Conservation (phyloP, 2,888 invertebrate genomes). For the Drosophila demipolita region DNA sequence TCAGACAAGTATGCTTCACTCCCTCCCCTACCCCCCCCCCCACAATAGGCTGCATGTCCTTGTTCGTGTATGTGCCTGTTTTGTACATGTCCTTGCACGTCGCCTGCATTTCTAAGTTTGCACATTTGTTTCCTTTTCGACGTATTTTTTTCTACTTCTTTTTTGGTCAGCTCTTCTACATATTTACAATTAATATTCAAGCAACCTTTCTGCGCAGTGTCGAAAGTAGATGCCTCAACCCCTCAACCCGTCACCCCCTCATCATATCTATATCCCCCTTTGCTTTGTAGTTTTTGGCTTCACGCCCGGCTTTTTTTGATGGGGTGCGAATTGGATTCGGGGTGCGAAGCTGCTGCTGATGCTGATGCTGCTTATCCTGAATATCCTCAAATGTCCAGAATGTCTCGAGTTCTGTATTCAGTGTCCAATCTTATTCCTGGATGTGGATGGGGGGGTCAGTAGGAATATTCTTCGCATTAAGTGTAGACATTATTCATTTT, state of each 20-base stretch:
- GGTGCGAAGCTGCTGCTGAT: constrained; percentile 50
- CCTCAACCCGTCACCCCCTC: neutral
- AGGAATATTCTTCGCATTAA: constrained; percentile 73
- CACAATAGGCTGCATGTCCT: constrained; percentile 20
- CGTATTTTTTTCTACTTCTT: constrained; percentile 7
- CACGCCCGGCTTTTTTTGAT: constrained; percentile 76
- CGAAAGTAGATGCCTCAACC: constrained; percentile 43
- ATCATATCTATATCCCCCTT: neutral
- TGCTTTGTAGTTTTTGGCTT: constrained; percentile 54
- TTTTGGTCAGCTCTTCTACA: constrained; percentile 48
- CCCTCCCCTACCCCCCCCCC: neutral
- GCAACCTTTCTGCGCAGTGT: constrained; percentile 72
- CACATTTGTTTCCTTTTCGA: constrained; percentile 72
- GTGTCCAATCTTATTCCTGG: constrained; percentile 31
- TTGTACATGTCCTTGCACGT: constrained; percentile 65
- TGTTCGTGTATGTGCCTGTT: neutral
- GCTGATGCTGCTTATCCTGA: constrained; percentile 45
- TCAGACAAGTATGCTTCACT: constrained; percentile 8
- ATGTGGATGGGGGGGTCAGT: constrained; percentile 26
- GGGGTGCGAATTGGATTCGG: constrained; percentile 76
- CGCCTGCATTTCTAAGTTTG: constrained; percentile 81
- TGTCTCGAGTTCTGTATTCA: constrained; percentile 21
- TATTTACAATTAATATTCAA: constrained; percentile 79
- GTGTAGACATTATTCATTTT: constrained; percentile 85
- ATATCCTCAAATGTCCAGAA: constrained; percentile 15